A percentile compares a stretch with the other conserved stretches of the same genome.
Conservation (phyloP, 2,797 vertebrate genomes). For the Centroberyx gerrardi region DNA sequence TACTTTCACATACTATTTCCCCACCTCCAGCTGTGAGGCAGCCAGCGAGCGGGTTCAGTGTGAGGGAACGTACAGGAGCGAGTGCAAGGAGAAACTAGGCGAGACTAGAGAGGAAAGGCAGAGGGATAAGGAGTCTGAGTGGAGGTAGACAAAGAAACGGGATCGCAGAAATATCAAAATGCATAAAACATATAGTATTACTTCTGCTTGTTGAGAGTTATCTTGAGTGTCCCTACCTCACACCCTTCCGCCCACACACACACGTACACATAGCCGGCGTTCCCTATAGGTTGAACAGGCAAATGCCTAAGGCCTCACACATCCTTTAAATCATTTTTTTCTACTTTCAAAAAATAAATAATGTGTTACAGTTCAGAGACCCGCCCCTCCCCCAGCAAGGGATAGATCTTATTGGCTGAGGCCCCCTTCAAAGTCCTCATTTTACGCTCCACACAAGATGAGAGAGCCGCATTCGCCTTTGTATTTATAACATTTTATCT, state of each 20-base stretch:
- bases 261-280: not conserved
- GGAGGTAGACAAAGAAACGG: not conserved
- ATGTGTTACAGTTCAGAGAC: too few species aligned
- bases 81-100: conserved; percentile 15
- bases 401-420: too few species aligned
- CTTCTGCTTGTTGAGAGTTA: not conserved
- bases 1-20: conserved; percentile 43
- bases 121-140: conserved; percentile 5
- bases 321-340: too few species aligned
- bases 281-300: too few species aligned
- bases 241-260: conserved; percentile 14
- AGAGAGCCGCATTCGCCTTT: too few species aligned
- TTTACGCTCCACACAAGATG: too few species aligned
- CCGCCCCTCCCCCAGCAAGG: too few species aligned
- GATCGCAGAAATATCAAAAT: conserved; percentile 25
- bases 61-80: conserved; percentile 19
- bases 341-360: too few species aligned
- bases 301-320: too few species aligned
- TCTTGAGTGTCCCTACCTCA: not conserved
- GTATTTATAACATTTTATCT: too few species aligned
- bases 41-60: conserved; percentile 5
- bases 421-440: too few species aligned
- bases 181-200: not conserved
- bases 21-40: conserved; percentile 49
- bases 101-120: not conserved